A percentile compares a stretch with the other conserved stretches of the same genome.
phyloP scores from a whole-genome alignment of 2,113 vertebrate species.

The Urocynchramus pylzowi region DNA sequence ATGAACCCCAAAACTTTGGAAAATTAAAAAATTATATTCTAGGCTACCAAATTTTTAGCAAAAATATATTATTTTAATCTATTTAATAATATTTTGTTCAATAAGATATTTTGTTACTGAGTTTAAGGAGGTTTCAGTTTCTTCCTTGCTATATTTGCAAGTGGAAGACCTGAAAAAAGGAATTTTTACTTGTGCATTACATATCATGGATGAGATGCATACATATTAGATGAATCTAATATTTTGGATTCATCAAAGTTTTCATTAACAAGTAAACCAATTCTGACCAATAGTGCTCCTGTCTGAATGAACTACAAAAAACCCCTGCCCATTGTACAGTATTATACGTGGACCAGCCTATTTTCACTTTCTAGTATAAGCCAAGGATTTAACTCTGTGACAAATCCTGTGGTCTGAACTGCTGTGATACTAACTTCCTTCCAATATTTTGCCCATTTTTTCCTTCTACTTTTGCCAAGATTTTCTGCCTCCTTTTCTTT shows the following conservation, averaged over 20 bases:
- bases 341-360: not conserved
- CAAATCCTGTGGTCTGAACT: not conserved
- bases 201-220: not conserved
- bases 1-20: fast-evolving
- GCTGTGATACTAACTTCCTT: not conserved
- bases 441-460: not conserved
- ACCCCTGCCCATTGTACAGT: not conserved
- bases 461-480: not conserved
- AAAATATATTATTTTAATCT: not conserved
- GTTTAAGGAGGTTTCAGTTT: not conserved
- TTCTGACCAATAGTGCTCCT: fast-evolving
- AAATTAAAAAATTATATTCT: not conserved
- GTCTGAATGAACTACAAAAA: not conserved
- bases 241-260: not conserved
- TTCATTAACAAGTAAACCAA: not conserved
- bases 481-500: not conserved
- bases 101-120: not conserved
- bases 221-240: not conserved
- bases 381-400: not conserved
- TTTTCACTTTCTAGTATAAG: not conserved
- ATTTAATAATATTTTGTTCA: not conserved
- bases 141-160: not conserved
- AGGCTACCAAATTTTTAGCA: not conserved
- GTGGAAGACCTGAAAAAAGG: not conserved
- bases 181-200: not conserved